Evolutionary conservation across 2,888 invertebrate genomes (phyloP).

Genomic region (Polydrusus tereticollis): DNA sequence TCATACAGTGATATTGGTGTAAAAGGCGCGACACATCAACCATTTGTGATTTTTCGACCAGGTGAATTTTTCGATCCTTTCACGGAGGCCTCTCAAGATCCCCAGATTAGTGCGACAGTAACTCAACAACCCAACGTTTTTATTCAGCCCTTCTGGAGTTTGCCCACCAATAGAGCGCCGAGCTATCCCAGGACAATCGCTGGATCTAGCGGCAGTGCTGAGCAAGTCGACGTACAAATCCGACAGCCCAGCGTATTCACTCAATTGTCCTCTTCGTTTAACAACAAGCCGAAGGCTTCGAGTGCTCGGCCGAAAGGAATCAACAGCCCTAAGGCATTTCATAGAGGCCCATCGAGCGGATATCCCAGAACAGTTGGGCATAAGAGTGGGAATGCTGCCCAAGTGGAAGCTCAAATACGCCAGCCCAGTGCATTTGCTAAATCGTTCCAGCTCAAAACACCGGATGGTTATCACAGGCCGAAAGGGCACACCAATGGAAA

Average conservation of each 20-base stretch:
- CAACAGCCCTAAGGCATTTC: not conserved
- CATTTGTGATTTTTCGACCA: slow-evolving; percentile 25
- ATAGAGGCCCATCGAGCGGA: not conserved
- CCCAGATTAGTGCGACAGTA: slow-evolving; percentile 14
- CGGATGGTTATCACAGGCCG: not conserved
- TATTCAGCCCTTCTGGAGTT: slow-evolving; percentile 1
- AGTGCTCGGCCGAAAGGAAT: not conserved
- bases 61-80: slow-evolving; percentile 42
- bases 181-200: slow-evolving; percentile 25
- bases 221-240: slow-evolving; percentile 29
- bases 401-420: not conserved
- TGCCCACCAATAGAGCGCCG: not conserved
- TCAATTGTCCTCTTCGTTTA: not conserved
- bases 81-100: slow-evolving; percentile 18
- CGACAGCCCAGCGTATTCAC: slow-evolving; percentile 12
- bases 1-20: not conserved
- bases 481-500: slow-evolving; percentile 17
- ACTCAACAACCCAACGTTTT: not conserved
- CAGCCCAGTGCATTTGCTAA: not conserved
- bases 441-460: not conserved
- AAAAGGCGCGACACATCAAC: not conserved
- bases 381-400: slow-evolving; percentile 24
- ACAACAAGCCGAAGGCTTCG: not conserved
- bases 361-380: slow-evolving; percentile 23
- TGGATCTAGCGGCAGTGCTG: slow-evolving; percentile 25